Conservation (phyloP, 2,888 invertebrate species). For the Napeogenes sylphis region DNA sequence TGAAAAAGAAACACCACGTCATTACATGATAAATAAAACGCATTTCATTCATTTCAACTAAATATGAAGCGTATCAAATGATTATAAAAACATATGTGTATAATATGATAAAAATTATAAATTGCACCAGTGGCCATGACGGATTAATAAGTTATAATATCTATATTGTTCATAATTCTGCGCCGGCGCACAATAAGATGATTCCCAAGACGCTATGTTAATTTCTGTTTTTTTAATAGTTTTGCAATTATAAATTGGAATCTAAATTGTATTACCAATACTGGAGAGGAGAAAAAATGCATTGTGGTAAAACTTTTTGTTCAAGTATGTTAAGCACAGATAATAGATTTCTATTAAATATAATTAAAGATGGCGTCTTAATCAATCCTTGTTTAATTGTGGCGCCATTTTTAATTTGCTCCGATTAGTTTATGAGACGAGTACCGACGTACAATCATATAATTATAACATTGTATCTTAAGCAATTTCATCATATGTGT, state of each 20-base stretch:
- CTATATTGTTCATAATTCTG: slow-evolving; percentile 16
- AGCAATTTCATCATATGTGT: too few species aligned
- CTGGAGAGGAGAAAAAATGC: not conserved
- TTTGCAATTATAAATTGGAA: not conserved
- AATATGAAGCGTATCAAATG: slow-evolving; percentile 6
- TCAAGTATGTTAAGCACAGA: not conserved
- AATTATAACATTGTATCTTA: too few species aligned
- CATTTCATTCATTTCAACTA: not conserved
- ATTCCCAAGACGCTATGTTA: slow-evolving; percentile 10
- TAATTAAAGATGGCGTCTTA: slow-evolving; percentile 2
- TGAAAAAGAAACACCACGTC: too few species aligned
- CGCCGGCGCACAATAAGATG: slow-evolving; percentile 15
- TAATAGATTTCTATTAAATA: slow-evolving; percentile 7
- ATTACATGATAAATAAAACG: too few species aligned
- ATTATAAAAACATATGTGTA: slow-evolving; percentile 17
- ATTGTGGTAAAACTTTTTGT: not conserved
- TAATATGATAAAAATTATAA: slow-evolving; percentile 17
- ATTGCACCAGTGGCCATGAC: slow-evolving; percentile 30
- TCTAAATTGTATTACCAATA: not conserved
- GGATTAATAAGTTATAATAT: slow-evolving; percentile 22
- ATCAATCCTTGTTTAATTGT: not conserved
- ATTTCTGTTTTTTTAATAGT: slow-evolving; percentile 5
- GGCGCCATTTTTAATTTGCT: too few species aligned
- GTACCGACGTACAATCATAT: too few species aligned
- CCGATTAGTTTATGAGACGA: too few species aligned